Conservation (phyloP, 2,797 vertebrate genomes). For the Oreochromis mossambicus region DNA sequence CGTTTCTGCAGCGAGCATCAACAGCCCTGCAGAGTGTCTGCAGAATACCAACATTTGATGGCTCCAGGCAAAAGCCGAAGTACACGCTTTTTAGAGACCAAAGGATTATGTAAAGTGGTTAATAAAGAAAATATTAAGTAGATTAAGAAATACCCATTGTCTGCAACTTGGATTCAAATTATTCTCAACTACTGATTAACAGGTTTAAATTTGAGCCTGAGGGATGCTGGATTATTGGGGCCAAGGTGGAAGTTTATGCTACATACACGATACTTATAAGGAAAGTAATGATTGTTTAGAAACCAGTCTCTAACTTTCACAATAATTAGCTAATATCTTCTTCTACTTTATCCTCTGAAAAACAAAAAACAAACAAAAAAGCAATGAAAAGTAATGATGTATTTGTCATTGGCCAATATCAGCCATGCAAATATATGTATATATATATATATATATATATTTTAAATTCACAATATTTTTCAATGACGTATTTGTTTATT, state of each 20-base stretch:
- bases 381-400: too few relatives aligned
- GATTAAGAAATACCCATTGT: not conserved
- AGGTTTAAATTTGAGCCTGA: not conserved
- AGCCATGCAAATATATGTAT: too few relatives aligned
- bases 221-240: not conserved
- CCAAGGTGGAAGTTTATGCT: not conserved
- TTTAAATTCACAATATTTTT: not conserved
- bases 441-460: too few relatives aligned
- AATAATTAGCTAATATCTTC: not conserved
- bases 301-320: not conserved
- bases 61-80: not conserved
- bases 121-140: not conserved
- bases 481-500: not conserved
- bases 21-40: not conserved
- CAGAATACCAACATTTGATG: not conserved
- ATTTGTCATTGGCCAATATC: too few relatives aligned
- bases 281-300: not conserved
- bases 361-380: not conserved
- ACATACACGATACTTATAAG: not conserved
- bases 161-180: not conserved
- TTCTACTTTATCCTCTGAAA: not conserved
- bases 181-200: not conserved
- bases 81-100: not conserved
- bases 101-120: not conserved
- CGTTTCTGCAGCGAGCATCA: not conserved